Evolutionary conservation across 2,888 invertebrate genomes (phyloP).

Genomic region (Lacanobia oleracea): DNA sequence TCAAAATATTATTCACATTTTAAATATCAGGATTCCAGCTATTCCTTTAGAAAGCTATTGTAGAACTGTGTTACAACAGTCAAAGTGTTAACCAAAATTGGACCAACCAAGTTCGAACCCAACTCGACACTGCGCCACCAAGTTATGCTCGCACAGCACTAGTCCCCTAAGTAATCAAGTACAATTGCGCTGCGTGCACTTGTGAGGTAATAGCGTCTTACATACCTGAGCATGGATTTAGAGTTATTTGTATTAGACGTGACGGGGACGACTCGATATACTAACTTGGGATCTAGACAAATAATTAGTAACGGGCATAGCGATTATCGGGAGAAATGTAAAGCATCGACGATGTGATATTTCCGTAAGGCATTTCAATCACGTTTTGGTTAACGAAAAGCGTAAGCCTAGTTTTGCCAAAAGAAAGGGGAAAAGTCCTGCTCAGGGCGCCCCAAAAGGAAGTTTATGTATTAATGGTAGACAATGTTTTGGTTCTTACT

Average conservation of each 20-base stretch:
- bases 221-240: slow-evolving; percentile 43
- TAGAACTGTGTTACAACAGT: not conserved
- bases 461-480: too few species aligned
- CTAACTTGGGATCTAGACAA: not conserved
- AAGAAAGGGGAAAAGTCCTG: too few species aligned
- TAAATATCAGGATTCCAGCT: not conserved
- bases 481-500: too few species aligned
- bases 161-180: slow-evolving; percentile 35
- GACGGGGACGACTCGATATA: slow-evolving; percentile 6
- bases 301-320: not conserved
- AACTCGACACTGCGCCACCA: not conserved
- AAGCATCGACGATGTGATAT: too few species aligned
- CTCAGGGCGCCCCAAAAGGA: too few species aligned
- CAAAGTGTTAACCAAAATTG: not conserved
- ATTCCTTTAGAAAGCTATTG: too few species aligned
- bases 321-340: too few species aligned
- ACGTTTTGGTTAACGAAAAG: too few species aligned
- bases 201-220: slow-evolving; percentile 35
- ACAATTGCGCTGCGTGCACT: slow-evolving; percentile 43
- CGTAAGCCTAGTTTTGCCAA: too few species aligned
- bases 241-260: slow-evolving; percentile 9
- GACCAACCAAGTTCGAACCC: not conserved
- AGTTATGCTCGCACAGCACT: not conserved
- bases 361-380: too few species aligned
- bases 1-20: not conserved